A percentile compares a stretch with the other conserved stretches of the same genome.
Conservation (phyloP, 2,888 invertebrate species). For the Diaperis boleti region DNA sequence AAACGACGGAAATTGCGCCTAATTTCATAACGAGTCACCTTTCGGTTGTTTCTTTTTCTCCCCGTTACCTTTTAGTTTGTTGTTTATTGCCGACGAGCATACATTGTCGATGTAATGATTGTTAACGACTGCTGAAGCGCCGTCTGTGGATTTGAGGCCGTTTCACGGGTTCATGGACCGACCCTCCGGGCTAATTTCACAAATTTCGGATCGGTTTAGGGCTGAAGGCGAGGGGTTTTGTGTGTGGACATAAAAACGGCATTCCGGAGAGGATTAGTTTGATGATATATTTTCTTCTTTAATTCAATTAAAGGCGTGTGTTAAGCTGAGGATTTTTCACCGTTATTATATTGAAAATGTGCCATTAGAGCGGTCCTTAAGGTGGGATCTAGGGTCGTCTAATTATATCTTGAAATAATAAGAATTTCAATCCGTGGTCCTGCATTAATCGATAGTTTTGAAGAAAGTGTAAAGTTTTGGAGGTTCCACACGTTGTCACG, state of each 20-base stretch:
- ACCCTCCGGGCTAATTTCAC: conserved; percentile 28
- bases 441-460: no score
- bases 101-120: conserved; percentile 38
- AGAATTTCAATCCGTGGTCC: no score
- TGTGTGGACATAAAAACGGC: conserved; percentile 2
- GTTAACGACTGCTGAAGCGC: conserved; percentile 32
- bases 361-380: not conserved
- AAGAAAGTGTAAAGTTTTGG: no score
- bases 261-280: conserved; percentile 10
- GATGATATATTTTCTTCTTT: no score
- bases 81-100: conserved; percentile 25
- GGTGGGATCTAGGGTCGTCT: no score
- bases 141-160: conserved; percentile 15
- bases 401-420: no score
- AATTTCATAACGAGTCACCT: conserved; percentile 40
- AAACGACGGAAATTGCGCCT: conserved; percentile 43
- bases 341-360: not conserved
- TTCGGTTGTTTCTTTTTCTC: conserved; percentile 21
- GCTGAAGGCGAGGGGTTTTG: conserved; percentile 8
- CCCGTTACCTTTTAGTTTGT: not conserved
- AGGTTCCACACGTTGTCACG: no score
- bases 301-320: conserved; percentile 1
- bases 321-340: conserved; percentile 1
- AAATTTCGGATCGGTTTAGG: conserved; percentile 6
- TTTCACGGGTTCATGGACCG: conserved; percentile 27